These are phyloP conservation scores for Vimba vimba DNA, from an alignment of 2,113 vertebrate species.

Conservation along the genomic window DNA sequence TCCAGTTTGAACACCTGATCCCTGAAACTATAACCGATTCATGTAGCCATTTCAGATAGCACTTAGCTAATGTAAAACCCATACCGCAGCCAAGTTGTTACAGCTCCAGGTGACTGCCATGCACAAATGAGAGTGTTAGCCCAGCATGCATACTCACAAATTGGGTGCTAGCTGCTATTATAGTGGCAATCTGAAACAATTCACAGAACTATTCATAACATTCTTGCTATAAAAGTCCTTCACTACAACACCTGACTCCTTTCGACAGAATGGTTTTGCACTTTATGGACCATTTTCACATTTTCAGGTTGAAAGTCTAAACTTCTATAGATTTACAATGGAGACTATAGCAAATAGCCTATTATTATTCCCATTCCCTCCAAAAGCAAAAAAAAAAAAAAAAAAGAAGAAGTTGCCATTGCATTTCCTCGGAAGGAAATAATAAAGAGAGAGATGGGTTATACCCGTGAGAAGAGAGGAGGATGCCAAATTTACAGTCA, in stretches of 20 bases:
- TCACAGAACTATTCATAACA: neutral
- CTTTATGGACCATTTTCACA: neutral
- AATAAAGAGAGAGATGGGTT: neutral
- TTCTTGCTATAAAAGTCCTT: neutral
- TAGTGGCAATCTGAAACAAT: neutral
- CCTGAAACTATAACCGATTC: neutral
- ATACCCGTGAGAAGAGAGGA: no score
- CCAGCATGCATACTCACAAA: neutral
- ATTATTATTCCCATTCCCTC: neutral
- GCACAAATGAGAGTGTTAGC: neutral
- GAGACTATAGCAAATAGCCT: neutral
- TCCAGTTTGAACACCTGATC: conserved; percentile 32
- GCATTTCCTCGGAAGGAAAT: neutral
- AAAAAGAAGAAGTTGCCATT: neutral
- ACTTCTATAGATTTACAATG: neutral
- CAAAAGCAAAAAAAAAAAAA: neutral
- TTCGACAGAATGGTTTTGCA: neutral
- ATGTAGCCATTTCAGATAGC: conserved; percentile 22
- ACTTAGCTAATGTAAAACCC: conserved; percentile 20
- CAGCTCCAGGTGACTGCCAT: neutral
- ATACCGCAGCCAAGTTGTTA: conserved; percentile 21
- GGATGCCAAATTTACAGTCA: no score
- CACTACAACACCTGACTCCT: neutral
- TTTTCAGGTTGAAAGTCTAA: neutral
- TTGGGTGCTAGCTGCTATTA: neutral